Conservation (phyloP, 1,140 invertebrate species). For the Brachionus calyciflorus region DNA sequence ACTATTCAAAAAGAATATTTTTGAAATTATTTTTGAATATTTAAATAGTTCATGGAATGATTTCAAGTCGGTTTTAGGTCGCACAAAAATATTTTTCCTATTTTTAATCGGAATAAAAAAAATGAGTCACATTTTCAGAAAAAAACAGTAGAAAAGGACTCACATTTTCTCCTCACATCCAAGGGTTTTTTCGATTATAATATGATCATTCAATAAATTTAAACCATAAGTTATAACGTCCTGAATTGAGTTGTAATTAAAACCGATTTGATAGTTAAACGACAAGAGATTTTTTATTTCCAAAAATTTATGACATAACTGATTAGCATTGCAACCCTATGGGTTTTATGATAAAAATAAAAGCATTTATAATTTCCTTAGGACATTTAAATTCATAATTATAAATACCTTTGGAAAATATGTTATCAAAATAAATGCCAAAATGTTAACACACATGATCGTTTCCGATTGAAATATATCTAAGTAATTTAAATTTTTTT, state of each 20-base stretch:
- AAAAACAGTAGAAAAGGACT: not conserved
- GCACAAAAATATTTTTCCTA: not conserved
- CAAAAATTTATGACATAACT: not conserved
- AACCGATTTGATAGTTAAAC: constrained; percentile 14
- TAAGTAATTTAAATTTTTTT: not conserved
- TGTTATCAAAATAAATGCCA: not conserved
- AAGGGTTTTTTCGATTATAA: not conserved
- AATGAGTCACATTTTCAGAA: not conserved
- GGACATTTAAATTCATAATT: not conserved
- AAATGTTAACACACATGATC: constrained; percentile 15
- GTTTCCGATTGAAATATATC: not conserved
- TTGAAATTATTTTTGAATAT: not conserved
- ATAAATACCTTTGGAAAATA: not conserved
- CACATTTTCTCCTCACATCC: not conserved
- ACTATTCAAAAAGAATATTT: constrained; percentile 23
- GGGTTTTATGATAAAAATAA: not conserved
- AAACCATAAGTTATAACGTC: not conserved
- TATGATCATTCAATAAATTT: not conserved
- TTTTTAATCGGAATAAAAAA: not conserved
- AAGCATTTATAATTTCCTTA: not conserved
- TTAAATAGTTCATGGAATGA: not conserved
- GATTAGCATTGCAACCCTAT: not conserved
- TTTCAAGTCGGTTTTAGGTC: not conserved
- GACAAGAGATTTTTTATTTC: not conserved
- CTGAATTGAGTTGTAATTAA: not conserved